Conservation (phyloP, 2,113 vertebrate species). For the Cichladusa arquata region DNA sequence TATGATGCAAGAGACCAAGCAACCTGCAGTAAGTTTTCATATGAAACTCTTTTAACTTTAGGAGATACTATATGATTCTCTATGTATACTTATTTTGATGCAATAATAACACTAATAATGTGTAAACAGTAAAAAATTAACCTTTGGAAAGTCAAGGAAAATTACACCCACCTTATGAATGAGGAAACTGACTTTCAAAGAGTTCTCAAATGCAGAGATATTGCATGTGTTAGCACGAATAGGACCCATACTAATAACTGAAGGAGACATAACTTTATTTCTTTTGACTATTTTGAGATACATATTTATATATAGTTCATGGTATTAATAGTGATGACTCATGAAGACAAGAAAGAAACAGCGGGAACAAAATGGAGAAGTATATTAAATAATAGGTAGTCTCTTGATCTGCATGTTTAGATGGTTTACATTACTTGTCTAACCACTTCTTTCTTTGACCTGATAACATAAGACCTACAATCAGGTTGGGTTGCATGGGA, state of each 20-base stretch:
- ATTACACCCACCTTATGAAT: not conserved
- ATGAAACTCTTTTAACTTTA: not conserved
- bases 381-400: not conserved
- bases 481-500: too few relatives aligned
- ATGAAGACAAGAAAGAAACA: not conserved
- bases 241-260: not conserved
- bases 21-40: not conserved
- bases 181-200: not conserved
- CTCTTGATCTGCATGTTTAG: not conserved
- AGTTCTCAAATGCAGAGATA: not conserved
- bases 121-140: not conserved
- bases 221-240: not conserved
- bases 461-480: not conserved
- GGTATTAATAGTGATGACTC: not conserved
- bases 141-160: not conserved
- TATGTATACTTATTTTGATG: not conserved
- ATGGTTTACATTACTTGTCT: not conserved
- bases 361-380: not conserved
- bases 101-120: not conserved
- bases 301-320: not conserved
- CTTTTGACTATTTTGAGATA: not conserved
- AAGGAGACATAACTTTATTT: not conserved
- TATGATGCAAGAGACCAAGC: not conserved
- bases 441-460: not conserved
- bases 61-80: not conserved